phyloP scores from a whole-genome alignment of 2,113 vertebrate genomes.

The Nothocercus nigrocapillus region DNA sequence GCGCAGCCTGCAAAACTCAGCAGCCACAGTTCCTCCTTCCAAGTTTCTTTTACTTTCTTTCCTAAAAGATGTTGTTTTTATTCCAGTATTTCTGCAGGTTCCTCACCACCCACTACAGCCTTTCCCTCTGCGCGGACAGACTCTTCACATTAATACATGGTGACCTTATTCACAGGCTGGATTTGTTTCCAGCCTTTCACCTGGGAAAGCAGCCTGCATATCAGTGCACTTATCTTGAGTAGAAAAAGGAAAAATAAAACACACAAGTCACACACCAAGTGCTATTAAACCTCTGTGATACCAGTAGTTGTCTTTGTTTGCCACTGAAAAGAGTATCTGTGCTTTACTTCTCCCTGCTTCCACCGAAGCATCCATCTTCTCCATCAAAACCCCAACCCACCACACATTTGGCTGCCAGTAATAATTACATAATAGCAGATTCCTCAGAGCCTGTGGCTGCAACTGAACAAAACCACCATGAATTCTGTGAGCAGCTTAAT shows the following conservation, averaged over 20 bases:
- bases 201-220: background rate
- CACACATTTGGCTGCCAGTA: background rate
- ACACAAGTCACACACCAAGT: background rate
- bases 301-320: background rate
- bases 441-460: background rate
- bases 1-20: background rate
- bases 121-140: background rate
- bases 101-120: background rate
- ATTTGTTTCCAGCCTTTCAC: background rate
- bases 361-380: background rate
- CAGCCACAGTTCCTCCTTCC: background rate
- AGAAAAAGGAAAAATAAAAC: background rate
- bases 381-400: background rate
- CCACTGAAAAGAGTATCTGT: background rate
- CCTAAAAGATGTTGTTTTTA: background rate
- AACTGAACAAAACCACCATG: background rate
- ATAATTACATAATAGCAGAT: background rate
- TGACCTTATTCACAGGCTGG: background rate
- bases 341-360: background rate
- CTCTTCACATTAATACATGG: background rate
- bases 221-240: background rate
- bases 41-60: background rate
- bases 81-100: background rate
- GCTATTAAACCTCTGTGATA: background rate
- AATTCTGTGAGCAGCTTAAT: conserved; percentile 14